Evolutionary conservation across 1,140 invertebrate species (phyloP), one percentile per base, ranked within the genome.

Genomic region (Diploscapter pachys): DNA sequence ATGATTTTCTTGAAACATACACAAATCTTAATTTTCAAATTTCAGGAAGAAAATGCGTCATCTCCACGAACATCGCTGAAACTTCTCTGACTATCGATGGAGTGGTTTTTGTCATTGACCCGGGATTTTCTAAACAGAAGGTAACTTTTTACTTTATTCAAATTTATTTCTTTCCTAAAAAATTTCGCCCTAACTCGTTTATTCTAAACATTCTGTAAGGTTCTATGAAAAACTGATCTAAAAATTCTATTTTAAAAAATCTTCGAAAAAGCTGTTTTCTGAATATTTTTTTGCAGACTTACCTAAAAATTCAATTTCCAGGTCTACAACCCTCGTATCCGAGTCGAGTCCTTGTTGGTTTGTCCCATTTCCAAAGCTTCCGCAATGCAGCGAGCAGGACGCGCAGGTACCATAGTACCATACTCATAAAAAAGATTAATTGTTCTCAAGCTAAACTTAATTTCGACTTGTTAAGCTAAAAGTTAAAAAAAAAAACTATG

Each of bases 31-130:
- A 52, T 51, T 48, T 80, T 66, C 52, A 31, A 31, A 31, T 31
- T 31, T 31, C 31, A 81, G 81, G 82, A 56, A 68, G 83, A 8
- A 85, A 85, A 75, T 85, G 96, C 48, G 96, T 99, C 0, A 94
- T 99, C 0, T 98, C 96, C 0, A 99, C 97, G 0, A 99, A 99
- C 85, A 99, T 99, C 81, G 97, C 97, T 0, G 97, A 99, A 89
- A 99, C 97, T 0, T 99, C 96, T 0, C 88, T 99, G 4, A 99
- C 97, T 2, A 99, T 99, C 82, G 97, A 99, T 85, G 97, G 97
- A 73, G 95, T 99, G n/a, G 96, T 99, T 4, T 99, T 98, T 88
- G 97, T 99, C 2, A 99, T 99, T 84, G 97, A 99, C 89, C 96
- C 97, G 13, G 97, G 97, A 11, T 99, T 99, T 89, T 94, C 96